Percentiles rank a stretch among this genome's conserved stretches.
Conservation (phyloP, 2,888 invertebrate genomes). For the Dexiosoma caninum region DNA sequence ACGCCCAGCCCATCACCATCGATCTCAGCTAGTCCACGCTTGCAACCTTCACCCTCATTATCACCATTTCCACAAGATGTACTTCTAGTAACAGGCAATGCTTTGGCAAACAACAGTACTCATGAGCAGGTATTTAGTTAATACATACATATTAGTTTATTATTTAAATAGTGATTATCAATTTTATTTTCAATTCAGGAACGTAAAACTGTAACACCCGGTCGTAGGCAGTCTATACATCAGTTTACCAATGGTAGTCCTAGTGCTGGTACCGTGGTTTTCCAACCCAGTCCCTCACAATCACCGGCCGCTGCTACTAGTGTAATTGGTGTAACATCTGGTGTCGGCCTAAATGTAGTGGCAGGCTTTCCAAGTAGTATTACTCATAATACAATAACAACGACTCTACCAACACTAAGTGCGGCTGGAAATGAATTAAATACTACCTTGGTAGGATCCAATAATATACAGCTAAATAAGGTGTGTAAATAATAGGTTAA, state of each 20-base stretch:
- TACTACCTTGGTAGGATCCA: conserved; percentile 78
- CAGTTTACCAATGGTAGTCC: conserved; percentile 78
- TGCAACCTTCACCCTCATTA: conserved; percentile 78
- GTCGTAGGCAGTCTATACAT: conserved; percentile 78
- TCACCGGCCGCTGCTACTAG: conserved; percentile 77
- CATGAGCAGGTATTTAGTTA: conserved; percentile 75
- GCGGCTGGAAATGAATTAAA: conserved; percentile 78
- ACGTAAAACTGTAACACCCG: conserved; percentile 78
- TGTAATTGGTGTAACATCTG: conserved; percentile 76
- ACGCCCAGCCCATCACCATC: conserved; percentile 79
- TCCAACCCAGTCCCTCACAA: conserved; percentile 78
- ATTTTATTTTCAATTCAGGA: conserved; percentile 69
- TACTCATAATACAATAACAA: conserved; percentile 63
- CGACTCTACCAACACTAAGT: conserved; percentile 61
- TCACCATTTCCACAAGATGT: conserved; percentile 79
- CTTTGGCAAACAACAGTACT: conserved; percentile 75
- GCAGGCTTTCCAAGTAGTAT: conserved; percentile 66
- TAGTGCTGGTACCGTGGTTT: conserved; percentile 78
- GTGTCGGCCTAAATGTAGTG: conserved; percentile 66
- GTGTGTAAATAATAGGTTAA: too few species aligned
- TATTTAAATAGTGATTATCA: neutral
- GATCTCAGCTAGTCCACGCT: conserved; percentile 78
- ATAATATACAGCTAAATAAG: conserved; percentile 78
- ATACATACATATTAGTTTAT: conserved; percentile 8
- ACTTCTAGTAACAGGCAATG: conserved; percentile 77